Evolutionary conservation across 2,113 vertebrate genomes (phyloP).

Genomic region (Oreochromis niloticus): DNA sequence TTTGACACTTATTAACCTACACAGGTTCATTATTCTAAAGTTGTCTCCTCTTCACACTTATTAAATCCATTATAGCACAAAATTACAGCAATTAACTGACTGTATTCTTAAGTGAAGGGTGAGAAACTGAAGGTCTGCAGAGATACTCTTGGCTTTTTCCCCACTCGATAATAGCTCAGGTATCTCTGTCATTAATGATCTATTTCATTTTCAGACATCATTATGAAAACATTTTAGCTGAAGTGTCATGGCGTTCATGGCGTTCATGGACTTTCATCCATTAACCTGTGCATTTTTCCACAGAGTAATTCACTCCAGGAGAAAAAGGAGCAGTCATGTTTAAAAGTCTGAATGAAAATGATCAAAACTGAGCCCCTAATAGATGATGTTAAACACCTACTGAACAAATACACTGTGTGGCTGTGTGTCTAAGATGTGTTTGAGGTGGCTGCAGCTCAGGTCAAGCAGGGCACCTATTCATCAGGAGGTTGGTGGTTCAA

Average conservation of each 20-base stretch:
- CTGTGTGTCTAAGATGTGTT: neutral
- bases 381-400: neutral
- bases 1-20: neutral
- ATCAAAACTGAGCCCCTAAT: neutral
- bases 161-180: neutral
- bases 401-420: neutral
- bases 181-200: neutral
- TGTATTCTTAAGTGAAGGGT: neutral
- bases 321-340: neutral
- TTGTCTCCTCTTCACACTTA: neutral
- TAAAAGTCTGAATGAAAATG: rapidly evolving
- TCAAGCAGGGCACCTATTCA: neutral
- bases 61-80: neutral
- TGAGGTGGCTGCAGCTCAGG: neutral
- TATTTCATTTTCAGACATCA: neutral
- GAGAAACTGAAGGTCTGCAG: neutral
- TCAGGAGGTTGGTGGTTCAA: neutral
- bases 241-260: neutral
- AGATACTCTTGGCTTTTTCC: neutral
- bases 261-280: neutral
- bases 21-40: neutral
- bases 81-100: neutral
- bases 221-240: neutral
- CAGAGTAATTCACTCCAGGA: neutral
- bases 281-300: neutral